These are phyloP conservation scores for Torymus texanus DNA, from an alignment of 2,888 invertebrate species.

Conservation along the genomic window DNA sequence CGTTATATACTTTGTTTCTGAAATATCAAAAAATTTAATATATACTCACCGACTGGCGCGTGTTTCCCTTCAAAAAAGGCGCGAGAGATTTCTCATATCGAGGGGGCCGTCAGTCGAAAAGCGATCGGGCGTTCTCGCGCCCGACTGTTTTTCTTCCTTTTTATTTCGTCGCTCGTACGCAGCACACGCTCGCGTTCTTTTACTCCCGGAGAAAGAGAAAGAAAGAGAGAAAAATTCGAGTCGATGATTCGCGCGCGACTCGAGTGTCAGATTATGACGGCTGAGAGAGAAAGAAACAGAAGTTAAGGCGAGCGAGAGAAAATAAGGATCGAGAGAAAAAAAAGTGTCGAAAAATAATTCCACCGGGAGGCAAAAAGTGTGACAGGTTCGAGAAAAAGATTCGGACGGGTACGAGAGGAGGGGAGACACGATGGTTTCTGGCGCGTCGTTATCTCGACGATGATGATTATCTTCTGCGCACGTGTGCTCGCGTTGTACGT, in stretches of 20 bases:
- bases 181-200: background rate
- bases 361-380: background rate
- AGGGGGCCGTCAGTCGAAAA: background rate
- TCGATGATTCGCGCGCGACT: conserved; percentile 23
- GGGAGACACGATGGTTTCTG: background rate
- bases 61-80: background rate
- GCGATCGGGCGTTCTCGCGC: background rate
- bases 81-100: conserved; percentile 1
- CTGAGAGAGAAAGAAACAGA: background rate
- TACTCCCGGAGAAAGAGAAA: background rate
- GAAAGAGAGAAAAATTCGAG: conserved; percentile 18
- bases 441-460: background rate
- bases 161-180: background rate
- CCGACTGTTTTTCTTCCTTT: background rate
- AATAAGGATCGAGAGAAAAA: conserved; percentile 7
- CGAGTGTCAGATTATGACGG: conserved; percentile 32
- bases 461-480: background rate
- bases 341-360: conserved; percentile 32
- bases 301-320: conserved; percentile 15
- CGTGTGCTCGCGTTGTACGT: too few species aligned
- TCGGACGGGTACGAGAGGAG: background rate
- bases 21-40: conserved; percentile 1
- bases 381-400: conserved; percentile 4
- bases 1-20: background rate
- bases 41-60: background rate